Evolutionary conservation across 2,113 vertebrate species (phyloP).

Genomic region (Mugil cephalus): DNA sequence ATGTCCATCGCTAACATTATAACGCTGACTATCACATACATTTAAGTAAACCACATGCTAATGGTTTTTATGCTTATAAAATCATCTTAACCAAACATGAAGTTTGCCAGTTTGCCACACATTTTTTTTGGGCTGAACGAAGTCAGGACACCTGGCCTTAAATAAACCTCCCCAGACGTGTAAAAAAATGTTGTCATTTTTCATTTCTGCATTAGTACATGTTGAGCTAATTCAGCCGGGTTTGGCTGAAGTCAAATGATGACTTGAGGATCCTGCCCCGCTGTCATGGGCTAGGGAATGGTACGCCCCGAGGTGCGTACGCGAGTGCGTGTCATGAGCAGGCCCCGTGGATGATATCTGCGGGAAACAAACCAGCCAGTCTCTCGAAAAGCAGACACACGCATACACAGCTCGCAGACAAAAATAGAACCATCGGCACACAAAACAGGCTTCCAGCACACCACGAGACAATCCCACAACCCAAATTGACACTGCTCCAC

Average conservation of each 20-base stretch:
- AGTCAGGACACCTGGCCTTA: conserved; percentile 50
- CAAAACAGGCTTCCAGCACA: conserved; percentile 58
- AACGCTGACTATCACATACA: background rate
- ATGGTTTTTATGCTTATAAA: conserved; percentile 18
- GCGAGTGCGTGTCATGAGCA: conserved; percentile 31
- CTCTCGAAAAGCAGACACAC: conserved; percentile 54
- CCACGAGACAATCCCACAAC: conserved; percentile 72
- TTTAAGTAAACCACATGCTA: background rate
- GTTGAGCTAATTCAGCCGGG: conserved; percentile 37
- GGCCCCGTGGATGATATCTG: conserved; percentile 41
- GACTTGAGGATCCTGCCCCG: conserved; percentile 38
- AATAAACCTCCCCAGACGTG: conserved; percentile 37
- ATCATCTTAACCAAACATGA: conserved; percentile 8
- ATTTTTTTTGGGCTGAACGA: conserved; percentile 47
- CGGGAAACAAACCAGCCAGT: conserved; percentile 56
- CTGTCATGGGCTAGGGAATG: conserved; percentile 3
- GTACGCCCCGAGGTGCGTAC: background rate
- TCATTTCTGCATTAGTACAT: conserved; percentile 25
- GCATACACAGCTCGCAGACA: conserved; percentile 34
- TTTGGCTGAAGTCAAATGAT: conserved; percentile 20
- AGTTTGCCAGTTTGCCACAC: conserved; percentile 26
- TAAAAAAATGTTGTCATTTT: conserved; percentile 39
- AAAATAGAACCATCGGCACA: conserved; percentile 68
- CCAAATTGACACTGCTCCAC: conserved; percentile 38
- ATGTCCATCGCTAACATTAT: background rate